phyloP scores from a whole-genome alignment of 2,888 invertebrate genomes.

The Melanargia galathea region DNA sequence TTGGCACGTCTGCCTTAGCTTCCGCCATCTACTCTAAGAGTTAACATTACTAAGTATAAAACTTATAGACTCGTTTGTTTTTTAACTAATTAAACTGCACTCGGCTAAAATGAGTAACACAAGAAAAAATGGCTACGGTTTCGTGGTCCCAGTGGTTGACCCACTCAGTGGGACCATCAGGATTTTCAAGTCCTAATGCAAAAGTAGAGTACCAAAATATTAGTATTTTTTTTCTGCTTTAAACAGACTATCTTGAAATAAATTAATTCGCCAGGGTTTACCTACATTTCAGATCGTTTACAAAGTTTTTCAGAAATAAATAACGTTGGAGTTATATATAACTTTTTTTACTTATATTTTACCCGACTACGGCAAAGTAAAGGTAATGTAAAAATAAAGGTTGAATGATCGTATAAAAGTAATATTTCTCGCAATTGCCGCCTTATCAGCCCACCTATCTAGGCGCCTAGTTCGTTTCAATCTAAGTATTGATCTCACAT shows the following conservation, averaged over 20 bases:
- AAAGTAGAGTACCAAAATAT: no score
- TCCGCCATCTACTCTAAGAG: background rate
- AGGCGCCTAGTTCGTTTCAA: constrained; percentile 46
- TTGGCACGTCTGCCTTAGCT: background rate
- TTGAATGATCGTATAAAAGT: background rate
- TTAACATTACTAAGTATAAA: background rate
- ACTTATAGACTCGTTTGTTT: background rate
- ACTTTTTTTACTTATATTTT: constrained; percentile 2
- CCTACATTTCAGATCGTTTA: constrained; percentile 14
- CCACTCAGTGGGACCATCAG: no score
- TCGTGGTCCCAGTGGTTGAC: no score
- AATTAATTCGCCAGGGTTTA: background rate
- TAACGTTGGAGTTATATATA: constrained; percentile 11
- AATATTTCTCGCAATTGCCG: constrained; percentile 11
- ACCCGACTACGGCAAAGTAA: background rate
- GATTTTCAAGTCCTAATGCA: no score
- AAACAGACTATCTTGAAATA: background rate
- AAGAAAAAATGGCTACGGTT: no score
- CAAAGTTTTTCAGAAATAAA: constrained; percentile 12
- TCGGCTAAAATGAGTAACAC: no score
- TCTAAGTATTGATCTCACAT: constrained; percentile 60
- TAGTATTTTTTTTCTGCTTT: no score
- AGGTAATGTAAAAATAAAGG: no score
- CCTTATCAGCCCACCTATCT: constrained; percentile 18
- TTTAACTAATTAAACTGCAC: background rate